Evolutionary conservation across 2,113 vertebrate species (phyloP).

Genomic region (Myrmecophaga tridactyla): DNA sequence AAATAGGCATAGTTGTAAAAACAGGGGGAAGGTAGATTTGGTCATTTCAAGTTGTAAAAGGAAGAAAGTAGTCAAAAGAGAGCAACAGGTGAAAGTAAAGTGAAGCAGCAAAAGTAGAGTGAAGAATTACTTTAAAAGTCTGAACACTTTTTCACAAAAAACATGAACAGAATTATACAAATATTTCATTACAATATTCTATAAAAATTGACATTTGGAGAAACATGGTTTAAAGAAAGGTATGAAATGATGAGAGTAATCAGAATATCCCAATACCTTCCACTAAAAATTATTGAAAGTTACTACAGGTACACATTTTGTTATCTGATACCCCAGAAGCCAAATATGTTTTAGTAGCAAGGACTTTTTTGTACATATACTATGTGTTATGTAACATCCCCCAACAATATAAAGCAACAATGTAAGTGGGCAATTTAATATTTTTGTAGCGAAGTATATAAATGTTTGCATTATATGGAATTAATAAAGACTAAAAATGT

Average conservation of each 20-base stretch:
- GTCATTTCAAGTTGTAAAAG: slow-evolving; percentile 30
- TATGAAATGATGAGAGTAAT: neutral
- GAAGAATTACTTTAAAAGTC: slow-evolving; percentile 13
- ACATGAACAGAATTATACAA: neutral
- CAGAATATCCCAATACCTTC: neutral
- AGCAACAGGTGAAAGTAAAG: too few species aligned
- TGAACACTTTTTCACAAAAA: slow-evolving; percentile 20
- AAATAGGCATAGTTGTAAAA: neutral
- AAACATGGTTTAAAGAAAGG: neutral
- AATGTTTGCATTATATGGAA: neutral
- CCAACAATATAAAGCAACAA: neutral
- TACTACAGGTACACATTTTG: neutral
- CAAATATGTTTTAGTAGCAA: neutral
- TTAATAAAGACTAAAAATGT: neutral
- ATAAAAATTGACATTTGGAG: slow-evolving; percentile 3
- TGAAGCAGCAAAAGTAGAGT: neutral
- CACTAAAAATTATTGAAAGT: neutral
- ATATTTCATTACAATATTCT: too few species aligned
- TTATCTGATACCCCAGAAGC: neutral
- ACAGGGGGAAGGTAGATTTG: neutral
- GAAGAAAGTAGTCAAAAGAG: neutral
- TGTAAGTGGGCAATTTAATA: neutral
- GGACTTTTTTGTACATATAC: neutral
- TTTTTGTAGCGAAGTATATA: neutral
- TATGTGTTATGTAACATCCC: neutral